These are phyloP conservation scores for Isurus oxyrinchus DNA, from an alignment of 2,113 vertebrate genomes.

Conservation along the genomic window DNA sequence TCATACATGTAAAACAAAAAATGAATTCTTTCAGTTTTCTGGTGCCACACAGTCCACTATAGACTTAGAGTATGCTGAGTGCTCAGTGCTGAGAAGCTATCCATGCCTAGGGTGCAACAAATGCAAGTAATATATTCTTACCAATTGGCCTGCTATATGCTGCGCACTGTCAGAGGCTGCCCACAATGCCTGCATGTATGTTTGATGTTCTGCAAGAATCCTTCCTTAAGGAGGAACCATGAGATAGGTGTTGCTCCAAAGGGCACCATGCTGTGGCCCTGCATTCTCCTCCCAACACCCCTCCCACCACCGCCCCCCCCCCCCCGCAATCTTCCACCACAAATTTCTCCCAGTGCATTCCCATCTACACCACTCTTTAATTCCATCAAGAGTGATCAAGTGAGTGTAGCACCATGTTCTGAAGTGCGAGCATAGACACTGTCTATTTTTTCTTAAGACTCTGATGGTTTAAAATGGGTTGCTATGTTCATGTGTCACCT, in stretches of 20 bases:
- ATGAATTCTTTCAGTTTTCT: too few relatives aligned
- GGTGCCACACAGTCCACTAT: too few relatives aligned
- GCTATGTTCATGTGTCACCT: not conserved
- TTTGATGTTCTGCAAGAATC: not conserved
- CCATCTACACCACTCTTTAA: not conserved
- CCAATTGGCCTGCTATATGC: not conserved
- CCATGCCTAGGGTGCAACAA: not conserved
- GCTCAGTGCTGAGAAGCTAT: not conserved
- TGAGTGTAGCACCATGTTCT: not conserved
- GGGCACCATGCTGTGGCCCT: not conserved
- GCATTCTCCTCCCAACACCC: too few relatives aligned
- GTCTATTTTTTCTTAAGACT: not conserved
- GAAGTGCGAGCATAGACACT: not conserved
- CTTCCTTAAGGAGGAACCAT: not conserved
- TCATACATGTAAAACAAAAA: too few relatives aligned
- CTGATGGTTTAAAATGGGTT: not conserved
- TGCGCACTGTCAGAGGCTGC: not conserved
- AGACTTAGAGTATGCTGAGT: too few relatives aligned
- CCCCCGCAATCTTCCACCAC: not conserved
- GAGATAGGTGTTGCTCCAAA: not conserved
- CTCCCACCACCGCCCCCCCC: too few relatives aligned
- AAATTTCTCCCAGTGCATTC: not conserved
- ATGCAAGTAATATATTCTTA: not conserved
- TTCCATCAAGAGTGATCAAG: not conserved
- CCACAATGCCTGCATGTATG: not conserved